Evolutionary conservation across 2,797 vertebrate species (phyloP).

Genomic region (Numenius phaeopus): DNA sequence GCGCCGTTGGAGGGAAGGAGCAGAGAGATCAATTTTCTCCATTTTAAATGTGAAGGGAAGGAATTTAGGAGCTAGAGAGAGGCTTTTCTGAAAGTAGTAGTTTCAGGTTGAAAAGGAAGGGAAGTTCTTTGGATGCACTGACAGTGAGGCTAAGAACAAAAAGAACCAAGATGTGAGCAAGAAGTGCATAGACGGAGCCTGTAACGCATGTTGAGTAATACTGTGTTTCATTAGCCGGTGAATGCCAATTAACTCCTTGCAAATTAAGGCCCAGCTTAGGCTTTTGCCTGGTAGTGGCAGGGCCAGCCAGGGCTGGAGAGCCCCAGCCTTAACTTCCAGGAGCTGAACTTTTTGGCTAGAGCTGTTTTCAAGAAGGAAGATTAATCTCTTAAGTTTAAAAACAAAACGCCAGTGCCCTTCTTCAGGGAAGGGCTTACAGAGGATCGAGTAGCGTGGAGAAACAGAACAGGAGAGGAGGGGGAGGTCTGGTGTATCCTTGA

Average conservation of each 20-base stretch:
- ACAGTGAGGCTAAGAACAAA: neutral
- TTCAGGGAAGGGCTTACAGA: neutral
- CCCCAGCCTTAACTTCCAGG: neutral
- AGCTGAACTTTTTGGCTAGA: neutral
- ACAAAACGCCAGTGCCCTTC: neutral
- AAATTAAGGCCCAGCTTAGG: conserved; percentile 33
- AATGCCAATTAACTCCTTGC: conserved; percentile 64
- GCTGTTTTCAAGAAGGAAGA: neutral
- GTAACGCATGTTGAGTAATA: conserved; percentile 59
- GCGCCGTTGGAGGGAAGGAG: neutral
- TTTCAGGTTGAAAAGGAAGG: neutral
- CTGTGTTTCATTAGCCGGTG: conserved; percentile 58
- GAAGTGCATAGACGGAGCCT: neutral
- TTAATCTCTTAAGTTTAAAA: neutral
- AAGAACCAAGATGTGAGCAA: neutral
- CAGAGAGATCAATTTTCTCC: neutral
- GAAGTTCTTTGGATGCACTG: conserved; percentile 12
- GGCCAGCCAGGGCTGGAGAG: neutral
- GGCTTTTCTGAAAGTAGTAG: neutral
- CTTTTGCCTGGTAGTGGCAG: neutral
- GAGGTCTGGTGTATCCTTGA: neutral
- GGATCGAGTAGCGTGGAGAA: neutral
- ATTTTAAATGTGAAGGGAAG: neutral
- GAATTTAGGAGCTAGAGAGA: neutral
- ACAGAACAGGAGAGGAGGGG: neutral